Evolutionary conservation across 2,797 vertebrate species (phyloP).

Genomic region (Odontamblyopus lacepedii): DNA sequence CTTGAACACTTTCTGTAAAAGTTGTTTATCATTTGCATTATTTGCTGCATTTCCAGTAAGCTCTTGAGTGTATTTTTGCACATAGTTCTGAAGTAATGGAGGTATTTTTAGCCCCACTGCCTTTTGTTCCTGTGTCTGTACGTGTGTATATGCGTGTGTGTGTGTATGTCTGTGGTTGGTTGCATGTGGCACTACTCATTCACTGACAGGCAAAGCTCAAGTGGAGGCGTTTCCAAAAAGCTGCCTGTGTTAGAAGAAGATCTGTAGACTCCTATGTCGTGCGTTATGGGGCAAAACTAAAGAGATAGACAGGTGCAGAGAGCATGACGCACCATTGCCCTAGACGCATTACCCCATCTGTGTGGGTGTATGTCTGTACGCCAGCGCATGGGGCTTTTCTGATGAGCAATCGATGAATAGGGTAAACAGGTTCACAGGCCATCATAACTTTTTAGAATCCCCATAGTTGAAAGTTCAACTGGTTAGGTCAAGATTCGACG

Average conservation of each 20-base stretch:
- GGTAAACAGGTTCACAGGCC: too few relatives aligned
- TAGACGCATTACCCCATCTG: not conserved
- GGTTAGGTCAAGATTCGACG: too few relatives aligned
- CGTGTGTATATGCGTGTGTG: slow-evolving; percentile 9
- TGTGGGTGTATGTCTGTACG: slow-evolving; percentile 8
- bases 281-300: slow-evolving; percentile 1
- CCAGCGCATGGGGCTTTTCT: not conserved
- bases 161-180: slow-evolving; percentile 65
- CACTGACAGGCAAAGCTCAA: slow-evolving; percentile 41
- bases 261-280: slow-evolving; percentile 19
- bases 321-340: not conserved
- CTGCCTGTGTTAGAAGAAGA: slow-evolving; percentile 24
- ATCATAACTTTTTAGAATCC: too few relatives aligned
- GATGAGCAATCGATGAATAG: not conserved
- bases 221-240: slow-evolving; percentile 77
- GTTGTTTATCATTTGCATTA: not conserved
- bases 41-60: slow-evolving; percentile 65
- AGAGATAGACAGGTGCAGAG: not conserved
- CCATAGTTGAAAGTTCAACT: too few relatives aligned
- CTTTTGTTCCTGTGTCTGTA: slow-evolving; percentile 3
- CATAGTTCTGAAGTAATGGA: slow-evolving; percentile 22
- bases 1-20: not conserved
- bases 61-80: slow-evolving; percentile 23
- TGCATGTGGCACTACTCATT: slow-evolving; percentile 49
- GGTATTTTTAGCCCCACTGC: slow-evolving; percentile 68